Percentiles rank a stretch among this genome's conserved stretches.
phyloP scores from a whole-genome alignment of 2,113 vertebrate species.

The Microtus pennsylvanicus region DNA sequence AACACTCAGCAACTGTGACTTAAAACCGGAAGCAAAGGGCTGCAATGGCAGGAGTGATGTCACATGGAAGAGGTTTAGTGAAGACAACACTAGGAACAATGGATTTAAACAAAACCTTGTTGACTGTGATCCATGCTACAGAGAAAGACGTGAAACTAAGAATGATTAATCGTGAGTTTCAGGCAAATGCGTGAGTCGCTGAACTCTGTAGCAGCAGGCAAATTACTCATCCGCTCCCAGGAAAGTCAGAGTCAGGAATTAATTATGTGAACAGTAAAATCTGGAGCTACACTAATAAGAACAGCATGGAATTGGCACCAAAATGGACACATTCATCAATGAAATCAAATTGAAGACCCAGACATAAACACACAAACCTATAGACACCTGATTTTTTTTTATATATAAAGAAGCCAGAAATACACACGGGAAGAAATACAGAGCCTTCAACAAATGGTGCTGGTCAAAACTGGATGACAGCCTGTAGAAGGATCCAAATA shows the following conservation, averaged over 20 bases:
- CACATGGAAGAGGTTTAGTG: neutral
- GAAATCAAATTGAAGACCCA: neutral
- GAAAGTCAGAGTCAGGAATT: neutral
- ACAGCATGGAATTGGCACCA: neutral
- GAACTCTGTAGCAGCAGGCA: neutral
- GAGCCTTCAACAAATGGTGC: neutral
- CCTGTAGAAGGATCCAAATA: neutral
- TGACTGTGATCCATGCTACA: neutral
- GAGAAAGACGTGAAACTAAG: conserved; percentile 32
- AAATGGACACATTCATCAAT: neutral
- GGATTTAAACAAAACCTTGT: conserved; percentile 7
- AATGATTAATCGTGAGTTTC: conserved; percentile 33
- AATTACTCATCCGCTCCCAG: neutral
- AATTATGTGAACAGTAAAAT: conserved; percentile 5
- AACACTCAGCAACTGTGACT: neutral
- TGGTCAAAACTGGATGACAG: neutral
- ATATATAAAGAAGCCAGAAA: neutral
- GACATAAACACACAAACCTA: neutral
- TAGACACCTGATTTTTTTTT: neutral
- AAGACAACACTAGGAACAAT: conserved; percentile 41
- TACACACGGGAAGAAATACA: neutral
- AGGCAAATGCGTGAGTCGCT: conserved; percentile 39
- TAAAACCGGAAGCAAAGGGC: neutral
- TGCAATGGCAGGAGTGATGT: neutral
- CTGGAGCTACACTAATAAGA: neutral